Percentiles rank a stretch among this genome's conserved stretches.
phyloP scores from a whole-genome alignment of 2,888 invertebrate genomes.

The Apamea monoglypha region DNA sequence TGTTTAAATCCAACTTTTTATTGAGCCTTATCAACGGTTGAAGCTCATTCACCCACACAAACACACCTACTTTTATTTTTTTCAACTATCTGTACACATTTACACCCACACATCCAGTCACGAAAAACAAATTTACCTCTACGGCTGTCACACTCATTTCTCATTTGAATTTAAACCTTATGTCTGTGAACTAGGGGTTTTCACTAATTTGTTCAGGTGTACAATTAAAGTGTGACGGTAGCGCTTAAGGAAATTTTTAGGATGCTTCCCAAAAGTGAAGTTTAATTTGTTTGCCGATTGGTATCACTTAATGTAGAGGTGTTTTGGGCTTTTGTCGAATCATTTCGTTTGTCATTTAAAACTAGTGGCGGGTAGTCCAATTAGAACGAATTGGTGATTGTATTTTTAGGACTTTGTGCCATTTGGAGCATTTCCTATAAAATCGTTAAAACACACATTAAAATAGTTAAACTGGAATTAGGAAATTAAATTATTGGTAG shows the following conservation, averaged over 20 bases:
- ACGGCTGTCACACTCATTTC: conserved; percentile 8
- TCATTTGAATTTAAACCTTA: conserved; percentile 48
- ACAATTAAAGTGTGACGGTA: conserved; percentile 40
- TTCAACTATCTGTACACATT: conserved; percentile 50
- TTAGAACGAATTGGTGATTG: conserved; percentile 52
- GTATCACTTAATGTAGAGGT: conserved; percentile 72
- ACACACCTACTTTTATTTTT: conserved; percentile 71
- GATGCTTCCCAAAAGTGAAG: conserved; percentile 72
- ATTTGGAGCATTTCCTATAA: conserved; percentile 3
- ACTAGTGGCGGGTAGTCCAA: conserved; percentile 53
- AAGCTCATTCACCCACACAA: conserved; percentile 82
- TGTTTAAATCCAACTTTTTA: conserved; percentile 87
- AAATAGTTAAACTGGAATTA: background rate
- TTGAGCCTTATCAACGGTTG: conserved; percentile 81
- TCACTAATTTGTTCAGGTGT: conserved; percentile 16
- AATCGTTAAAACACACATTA: too few relatives aligned
- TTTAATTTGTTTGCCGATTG: conserved; percentile 71
- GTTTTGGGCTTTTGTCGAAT: conserved; percentile 58
- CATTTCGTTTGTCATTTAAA: conserved; percentile 53
- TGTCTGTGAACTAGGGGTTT: background rate
- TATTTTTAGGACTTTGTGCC: conserved; percentile 6
- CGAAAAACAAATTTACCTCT: conserved; percentile 40
- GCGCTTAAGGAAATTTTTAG: conserved; percentile 68
- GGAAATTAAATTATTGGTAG: background rate
- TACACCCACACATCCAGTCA: conserved; percentile 65